Evolutionary conservation across 2,797 vertebrate genomes (phyloP), one percentile per base, ranked within the genome.

Genomic region (Gorsachius magnificus): DNA sequence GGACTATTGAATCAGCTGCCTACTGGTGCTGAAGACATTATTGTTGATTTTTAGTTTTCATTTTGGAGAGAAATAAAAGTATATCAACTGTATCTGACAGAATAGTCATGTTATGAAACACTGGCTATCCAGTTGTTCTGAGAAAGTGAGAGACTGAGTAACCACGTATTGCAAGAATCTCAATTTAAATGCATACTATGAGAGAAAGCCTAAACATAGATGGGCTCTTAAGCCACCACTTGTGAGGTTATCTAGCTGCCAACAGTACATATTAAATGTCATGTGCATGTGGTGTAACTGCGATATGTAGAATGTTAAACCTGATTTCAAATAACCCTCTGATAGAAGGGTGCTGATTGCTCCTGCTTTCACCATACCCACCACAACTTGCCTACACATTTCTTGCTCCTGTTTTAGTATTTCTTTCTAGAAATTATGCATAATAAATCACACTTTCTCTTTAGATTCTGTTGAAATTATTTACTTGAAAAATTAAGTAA

Each of bases 181-280:
- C 56, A 50, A 25, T 84, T 89, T 89, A 63, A 89, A 85, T 57
- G 20, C 29, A 36, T 48, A 31, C 77, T 45, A 28, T 66, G 78
- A 76, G 81, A 92, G 74, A 89, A 93, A 74, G 24, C 64, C 92
- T 94, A 90, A 96, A 95, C 77, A 93, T 94, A 96, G 94, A 94
- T 36, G 68, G 56, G 28, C 71, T 68, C 71, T 90, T 96, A 90
- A 92, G 0, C 75, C 36, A 78, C 83, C 68, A 93, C 95, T 95
- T 95, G n/a, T 74, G 78, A 87, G 89, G 84, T 95, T 96, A 96
- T 95, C 96, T 93, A 53, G 29, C 88, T 96, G 93, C 90, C 87
- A 96, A 89, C 78, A 91, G 83, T 74, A 95, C 85, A 81, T 92
- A 94, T 69, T 90, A 87, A 90, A 93, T 79, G 90, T 92, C 93